Percentiles rank a stretch among this genome's conserved stretches.
These are phyloP conservation scores for Bergia puertoricense DNA, from an alignment of 92 coral and sea anemone genomes.

Conservation along the genomic window DNA sequence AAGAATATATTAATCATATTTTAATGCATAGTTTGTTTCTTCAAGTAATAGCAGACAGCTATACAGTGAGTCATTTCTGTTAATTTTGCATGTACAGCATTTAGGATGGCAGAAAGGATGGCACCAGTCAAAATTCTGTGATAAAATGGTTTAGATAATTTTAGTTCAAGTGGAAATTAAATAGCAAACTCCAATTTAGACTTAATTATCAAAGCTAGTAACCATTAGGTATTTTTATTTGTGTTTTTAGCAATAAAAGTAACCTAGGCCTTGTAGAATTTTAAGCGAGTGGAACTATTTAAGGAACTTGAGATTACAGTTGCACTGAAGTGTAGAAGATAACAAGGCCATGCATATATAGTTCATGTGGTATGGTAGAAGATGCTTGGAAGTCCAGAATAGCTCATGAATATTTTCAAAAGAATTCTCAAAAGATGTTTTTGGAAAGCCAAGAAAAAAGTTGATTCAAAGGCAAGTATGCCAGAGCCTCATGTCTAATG, in stretches of 20 bases:
- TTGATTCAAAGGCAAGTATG: background rate
- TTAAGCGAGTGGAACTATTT: background rate
- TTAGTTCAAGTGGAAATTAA: background rate
- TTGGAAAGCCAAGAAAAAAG: background rate
- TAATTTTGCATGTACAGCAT: background rate
- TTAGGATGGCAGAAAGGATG: background rate
- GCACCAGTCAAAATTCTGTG: background rate
- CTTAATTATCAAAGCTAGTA: background rate
- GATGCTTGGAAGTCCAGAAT: background rate
- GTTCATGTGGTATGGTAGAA: background rate
- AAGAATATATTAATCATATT: background rate
- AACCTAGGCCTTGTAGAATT: background rate
- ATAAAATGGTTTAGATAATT: background rate
- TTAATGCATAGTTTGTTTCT: background rate
- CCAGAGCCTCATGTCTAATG: background rate
- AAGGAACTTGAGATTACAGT: background rate
- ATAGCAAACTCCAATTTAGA: background rate
- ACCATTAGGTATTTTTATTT: too few species aligned
- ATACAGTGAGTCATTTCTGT: background rate
- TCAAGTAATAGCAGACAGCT: background rate
- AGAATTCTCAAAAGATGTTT: background rate
- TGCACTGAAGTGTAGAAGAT: conserved; percentile 3
- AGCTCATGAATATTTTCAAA: background rate
- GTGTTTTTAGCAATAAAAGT: background rate
- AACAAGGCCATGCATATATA: background rate